Evolutionary conservation across 1,140 invertebrate genomes (phyloP).

Genomic region (Tetramorium simillimum): DNA sequence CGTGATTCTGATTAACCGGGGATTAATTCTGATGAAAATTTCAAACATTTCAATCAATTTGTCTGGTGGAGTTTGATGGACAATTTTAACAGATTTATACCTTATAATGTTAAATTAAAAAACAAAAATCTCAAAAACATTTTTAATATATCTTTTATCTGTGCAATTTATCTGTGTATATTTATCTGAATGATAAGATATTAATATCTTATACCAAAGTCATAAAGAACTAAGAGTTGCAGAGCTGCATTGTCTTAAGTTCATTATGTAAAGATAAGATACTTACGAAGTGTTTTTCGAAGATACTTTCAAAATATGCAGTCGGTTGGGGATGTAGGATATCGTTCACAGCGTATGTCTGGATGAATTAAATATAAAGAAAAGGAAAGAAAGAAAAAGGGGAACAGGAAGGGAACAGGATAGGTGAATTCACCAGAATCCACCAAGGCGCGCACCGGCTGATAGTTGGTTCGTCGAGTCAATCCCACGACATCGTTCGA

Average conservation of each 20-base stretch:
- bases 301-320: background rate
- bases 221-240: background rate
- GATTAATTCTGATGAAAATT: background rate
- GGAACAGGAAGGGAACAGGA: background rate
- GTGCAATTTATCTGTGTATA: background rate
- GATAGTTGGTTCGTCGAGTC: background rate
- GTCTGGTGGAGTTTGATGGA: background rate
- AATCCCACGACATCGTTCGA: conserved; percentile 23
- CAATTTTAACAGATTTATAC: background rate
- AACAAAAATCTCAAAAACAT: background rate
- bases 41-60: background rate
- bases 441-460: conserved; percentile 11
- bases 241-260: background rate
- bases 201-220: background rate
- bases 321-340: background rate
- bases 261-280: background rate
- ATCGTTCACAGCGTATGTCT: background rate
- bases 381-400: background rate
- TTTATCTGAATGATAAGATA: background rate
- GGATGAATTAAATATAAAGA: background rate
- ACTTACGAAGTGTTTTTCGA: conserved; percentile 21
- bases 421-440: background rate
- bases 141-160: background rate
- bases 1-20: background rate
- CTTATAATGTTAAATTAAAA: background rate